Percentiles rank a stretch among this genome's conserved stretches.
phyloP scores from a whole-genome alignment of 2,797 vertebrate species.

The Tragopan temminckii region DNA sequence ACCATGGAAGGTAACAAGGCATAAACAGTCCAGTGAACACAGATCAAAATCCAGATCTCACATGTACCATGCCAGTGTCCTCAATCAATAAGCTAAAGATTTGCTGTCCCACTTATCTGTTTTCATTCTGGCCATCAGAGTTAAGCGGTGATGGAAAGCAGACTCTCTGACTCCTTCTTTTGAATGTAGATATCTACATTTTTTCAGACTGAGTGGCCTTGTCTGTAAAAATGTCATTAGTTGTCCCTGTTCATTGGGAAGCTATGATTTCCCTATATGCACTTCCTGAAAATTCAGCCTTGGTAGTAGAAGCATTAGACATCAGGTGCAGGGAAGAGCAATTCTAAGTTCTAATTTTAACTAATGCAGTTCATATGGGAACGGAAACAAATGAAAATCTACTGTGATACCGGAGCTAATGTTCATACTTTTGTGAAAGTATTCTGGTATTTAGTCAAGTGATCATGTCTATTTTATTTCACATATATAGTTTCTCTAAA shows the following conservation, averaged over 20 bases:
- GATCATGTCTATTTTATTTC: neutral
- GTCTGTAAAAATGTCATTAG: slow-evolving; percentile 28
- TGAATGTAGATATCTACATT: neutral
- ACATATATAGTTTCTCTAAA: neutral
- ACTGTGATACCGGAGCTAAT: neutral
- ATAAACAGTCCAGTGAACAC: slow-evolving; percentile 12
- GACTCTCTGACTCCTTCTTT: slow-evolving; percentile 30
- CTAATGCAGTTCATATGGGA: neutral
- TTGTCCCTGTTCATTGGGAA: neutral
- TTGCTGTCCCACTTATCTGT: slow-evolving; percentile 36
- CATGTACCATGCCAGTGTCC: fast-evolving
- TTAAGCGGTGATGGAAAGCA: slow-evolving; percentile 39
- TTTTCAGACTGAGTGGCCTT: neutral
- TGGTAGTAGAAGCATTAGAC: neutral
- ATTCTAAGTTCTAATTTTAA: neutral
- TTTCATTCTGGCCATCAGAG: slow-evolving; percentile 26
- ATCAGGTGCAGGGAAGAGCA: neutral
- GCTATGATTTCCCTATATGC: neutral
- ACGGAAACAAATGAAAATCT: neutral
- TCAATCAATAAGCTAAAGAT: slow-evolving; percentile 71
- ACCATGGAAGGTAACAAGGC: neutral
- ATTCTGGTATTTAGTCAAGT: neutral
- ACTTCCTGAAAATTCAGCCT: neutral
- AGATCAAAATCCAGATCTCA: slow-evolving; percentile 23
- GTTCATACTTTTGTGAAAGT: neutral